Conservation (phyloP, 2,797 vertebrate genomes). For the Chloroceryle amazona region DNA sequence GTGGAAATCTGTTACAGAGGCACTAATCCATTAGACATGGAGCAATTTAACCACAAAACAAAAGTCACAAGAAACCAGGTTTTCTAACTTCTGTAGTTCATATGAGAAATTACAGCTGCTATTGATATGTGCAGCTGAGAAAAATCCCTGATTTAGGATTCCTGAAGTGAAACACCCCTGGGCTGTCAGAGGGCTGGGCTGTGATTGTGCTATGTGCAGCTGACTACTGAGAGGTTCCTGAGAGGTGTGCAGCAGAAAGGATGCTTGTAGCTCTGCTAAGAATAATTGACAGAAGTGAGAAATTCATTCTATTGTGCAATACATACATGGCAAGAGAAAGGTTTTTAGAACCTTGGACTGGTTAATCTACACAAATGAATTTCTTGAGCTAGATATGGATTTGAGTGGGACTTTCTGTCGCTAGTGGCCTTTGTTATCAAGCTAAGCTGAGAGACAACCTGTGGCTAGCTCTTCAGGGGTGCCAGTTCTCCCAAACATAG, state of each 20-base stretch:
- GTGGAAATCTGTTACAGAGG: neutral
- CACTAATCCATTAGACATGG: neutral
- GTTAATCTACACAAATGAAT: neutral
- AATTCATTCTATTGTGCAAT: neutral
- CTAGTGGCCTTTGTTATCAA: neutral
- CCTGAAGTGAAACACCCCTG: neutral
- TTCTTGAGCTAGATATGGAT: neutral
- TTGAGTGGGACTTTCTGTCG: neutral
- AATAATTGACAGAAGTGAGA: neutral
- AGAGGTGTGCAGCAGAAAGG: neutral
- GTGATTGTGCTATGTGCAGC: neutral
- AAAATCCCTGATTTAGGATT: neutral
- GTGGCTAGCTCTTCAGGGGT: neutral
- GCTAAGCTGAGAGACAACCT: neutral
- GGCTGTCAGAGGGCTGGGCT: neutral
- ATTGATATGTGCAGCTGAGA: neutral
- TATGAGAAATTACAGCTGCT: neutral
- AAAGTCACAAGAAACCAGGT: neutral
- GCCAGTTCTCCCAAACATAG: neutral
- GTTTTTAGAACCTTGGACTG: neutral
- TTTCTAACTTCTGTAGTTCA: neutral
- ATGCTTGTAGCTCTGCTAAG: neutral
- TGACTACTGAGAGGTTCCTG: neutral
- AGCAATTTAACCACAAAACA: neutral
- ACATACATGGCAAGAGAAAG: neutral